These are phyloP conservation scores for Chaetorhynchus papuensis DNA, from an alignment of 2,113 vertebrate species.

Conservation along the genomic window DNA sequence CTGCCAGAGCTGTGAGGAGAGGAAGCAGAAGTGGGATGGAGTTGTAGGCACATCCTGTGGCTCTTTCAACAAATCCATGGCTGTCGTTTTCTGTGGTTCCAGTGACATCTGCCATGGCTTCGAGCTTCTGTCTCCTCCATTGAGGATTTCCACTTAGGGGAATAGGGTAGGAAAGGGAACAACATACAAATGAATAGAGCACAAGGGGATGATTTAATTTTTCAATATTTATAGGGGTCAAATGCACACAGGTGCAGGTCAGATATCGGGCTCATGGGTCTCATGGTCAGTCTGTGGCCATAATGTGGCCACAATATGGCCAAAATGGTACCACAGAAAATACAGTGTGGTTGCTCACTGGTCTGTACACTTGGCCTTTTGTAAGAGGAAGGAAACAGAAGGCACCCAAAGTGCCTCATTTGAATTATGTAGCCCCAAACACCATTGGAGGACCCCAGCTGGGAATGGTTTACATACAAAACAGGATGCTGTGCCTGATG, in stretches of 20 bases:
- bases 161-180: neutral
- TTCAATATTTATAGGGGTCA: neutral
- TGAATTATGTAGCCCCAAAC: neutral
- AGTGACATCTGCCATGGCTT: neutral
- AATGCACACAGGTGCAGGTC: neutral
- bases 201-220: neutral
- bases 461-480: neutral
- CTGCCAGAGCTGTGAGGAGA: neutral
- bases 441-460: fast-evolving
- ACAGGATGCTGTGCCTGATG: neutral
- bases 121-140: neutral
- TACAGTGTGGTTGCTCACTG: neutral
- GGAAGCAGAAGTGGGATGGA: neutral
- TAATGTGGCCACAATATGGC: neutral
- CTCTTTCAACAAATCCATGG: neutral
- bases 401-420: neutral
- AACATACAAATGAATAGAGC: neutral
- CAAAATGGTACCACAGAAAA: neutral
- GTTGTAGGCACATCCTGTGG: neutral
- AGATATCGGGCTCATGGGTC: neutral
- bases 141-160: neutral
- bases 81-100: neutral
- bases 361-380: neutral
- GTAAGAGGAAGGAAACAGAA: neutral
- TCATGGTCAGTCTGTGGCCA: neutral